Percentiles rank a stretch among this genome's conserved stretches.
Conservation (phyloP, 2,888 invertebrate genomes). For the Drosophila nr. fundita region DNA sequence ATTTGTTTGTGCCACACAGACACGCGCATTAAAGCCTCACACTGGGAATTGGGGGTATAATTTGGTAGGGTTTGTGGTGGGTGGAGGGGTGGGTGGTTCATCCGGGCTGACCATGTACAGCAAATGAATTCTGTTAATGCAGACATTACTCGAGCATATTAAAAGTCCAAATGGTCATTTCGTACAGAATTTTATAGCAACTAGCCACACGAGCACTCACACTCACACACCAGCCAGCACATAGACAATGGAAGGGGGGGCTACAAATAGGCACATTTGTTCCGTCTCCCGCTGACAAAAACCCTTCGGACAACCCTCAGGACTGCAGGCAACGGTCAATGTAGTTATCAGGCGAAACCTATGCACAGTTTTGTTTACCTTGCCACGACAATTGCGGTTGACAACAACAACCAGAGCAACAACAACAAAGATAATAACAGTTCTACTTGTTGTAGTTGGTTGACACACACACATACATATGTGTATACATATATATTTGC, state of each 20-base stretch:
- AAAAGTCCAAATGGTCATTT: constrained; percentile 82
- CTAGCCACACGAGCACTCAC: constrained; percentile 46
- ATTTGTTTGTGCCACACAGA: constrained; percentile 75
- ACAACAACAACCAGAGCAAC: constrained; percentile 39
- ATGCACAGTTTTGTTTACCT: constrained; percentile 78
- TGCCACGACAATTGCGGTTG: constrained; percentile 80
- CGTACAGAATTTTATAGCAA: constrained; percentile 78
- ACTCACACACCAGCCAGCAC: constrained; percentile 1
- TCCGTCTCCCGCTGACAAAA: constrained; percentile 44
- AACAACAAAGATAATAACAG: constrained; percentile 5
- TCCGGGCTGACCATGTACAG: constrained; percentile 52
- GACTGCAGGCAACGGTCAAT: constrained; percentile 68
- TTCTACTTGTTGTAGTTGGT: constrained; percentile 13
- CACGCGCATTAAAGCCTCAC: constrained; percentile 37
- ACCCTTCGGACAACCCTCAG: constrained; percentile 40
- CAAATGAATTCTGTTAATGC: constrained; percentile 83
- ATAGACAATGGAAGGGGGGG: constrained; percentile 34
- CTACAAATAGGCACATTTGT: constrained; percentile 78
- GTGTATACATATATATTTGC: constrained; percentile 1
- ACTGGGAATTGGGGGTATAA: constrained; percentile 42
- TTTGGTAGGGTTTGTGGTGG: neutral
- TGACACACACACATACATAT: neutral
- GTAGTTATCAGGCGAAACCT: constrained; percentile 63
- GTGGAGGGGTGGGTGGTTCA: constrained; percentile 3
- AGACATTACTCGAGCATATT: constrained; percentile 82